Conservation (phyloP, 2,113 vertebrate species). For the Brachionichthys hirsutus region DNA sequence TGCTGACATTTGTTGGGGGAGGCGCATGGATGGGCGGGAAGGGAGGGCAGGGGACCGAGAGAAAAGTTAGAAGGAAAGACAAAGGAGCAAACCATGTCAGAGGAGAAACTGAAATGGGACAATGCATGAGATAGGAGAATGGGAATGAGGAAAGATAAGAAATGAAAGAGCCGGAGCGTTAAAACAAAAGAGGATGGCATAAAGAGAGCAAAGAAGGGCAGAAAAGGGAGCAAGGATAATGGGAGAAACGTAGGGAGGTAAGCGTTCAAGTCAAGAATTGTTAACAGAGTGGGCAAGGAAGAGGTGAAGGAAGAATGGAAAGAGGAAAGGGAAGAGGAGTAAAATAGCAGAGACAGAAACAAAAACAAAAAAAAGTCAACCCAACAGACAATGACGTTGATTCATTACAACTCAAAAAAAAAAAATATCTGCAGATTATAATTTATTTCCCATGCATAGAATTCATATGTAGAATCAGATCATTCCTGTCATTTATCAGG, state of each 20-base stretch:
- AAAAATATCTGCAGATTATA: too few species aligned
- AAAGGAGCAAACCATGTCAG: slow-evolving; percentile 9
- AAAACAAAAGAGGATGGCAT: slow-evolving; percentile 20
- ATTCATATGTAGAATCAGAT: too few species aligned
- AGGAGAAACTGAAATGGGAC: slow-evolving; percentile 7
- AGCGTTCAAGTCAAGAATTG: not conserved
- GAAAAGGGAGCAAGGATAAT: slow-evolving; percentile 12
- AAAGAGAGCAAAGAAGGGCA: slow-evolving; percentile 23
- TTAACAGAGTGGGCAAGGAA: not conserved
- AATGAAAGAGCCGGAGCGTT: slow-evolving; percentile 35
- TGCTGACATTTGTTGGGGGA: slow-evolving; percentile 35
- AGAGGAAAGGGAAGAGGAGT: not conserved
- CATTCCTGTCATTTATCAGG: too few species aligned
- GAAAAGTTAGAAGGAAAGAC: not conserved
- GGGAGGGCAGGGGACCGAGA: slow-evolving; percentile 6
- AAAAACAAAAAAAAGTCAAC: not conserved
- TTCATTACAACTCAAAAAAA: not conserved
- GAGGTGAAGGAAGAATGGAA: slow-evolving; percentile 10
- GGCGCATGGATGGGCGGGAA: slow-evolving; percentile 18
- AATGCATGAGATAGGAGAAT: slow-evolving; percentile 23
- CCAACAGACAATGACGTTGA: not conserved
- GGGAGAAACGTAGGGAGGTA: slow-evolving; percentile 10
- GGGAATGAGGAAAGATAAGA: slow-evolving; percentile 42
- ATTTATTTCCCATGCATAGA: too few species aligned
- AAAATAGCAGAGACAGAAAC: not conserved